Evolutionary conservation across 2,113 vertebrate genomes (phyloP), one percentile per base, ranked within the genome.

Genomic region (Psophia crepitans): DNA sequence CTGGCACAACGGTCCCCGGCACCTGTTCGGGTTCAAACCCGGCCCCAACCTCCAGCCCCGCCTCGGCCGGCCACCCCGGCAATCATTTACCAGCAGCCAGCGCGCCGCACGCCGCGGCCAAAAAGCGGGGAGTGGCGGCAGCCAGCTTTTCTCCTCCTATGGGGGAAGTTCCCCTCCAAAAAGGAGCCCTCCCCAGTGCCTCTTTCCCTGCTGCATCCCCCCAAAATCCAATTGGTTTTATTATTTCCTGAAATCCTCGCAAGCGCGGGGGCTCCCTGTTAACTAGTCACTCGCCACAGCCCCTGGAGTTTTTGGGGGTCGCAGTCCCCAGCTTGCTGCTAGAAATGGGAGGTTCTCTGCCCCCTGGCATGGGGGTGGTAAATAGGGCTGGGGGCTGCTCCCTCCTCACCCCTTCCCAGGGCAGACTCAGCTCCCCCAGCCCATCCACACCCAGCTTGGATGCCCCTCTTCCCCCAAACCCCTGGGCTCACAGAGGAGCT

Each of bases 11-110:
- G 43, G 51, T 27, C 74, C 69, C 10, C 3, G 43, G 51, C 53
- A 56, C 87, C 81, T 27, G 46, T 11, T 39, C 2, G 74, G 60
- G 78, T 89, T 94, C 87, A 87, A 90, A 93, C 32, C 51, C 4
- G 0, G 78, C 68, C 65, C 85, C 78, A 49, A 18, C 11, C 66
- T 8, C 76, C 0, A 0, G 84, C 78, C 66, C 77, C 57, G 3
- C 94, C 88, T 10, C 0, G 2, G 23, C 41, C 1, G 0, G 27
- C 12, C 1, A 0, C 43, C 51, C 69, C 1, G 28, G 53, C 69
- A 95, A 97, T 95, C 96, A 95, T 96, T 97, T 75, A 96, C 96
- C 93, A 84, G 89, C 61, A 33, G 71, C 73, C 54, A 19, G 54
- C 10, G 0, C 1, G 1, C 0, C 1, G 39, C 32, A 64, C 33